phyloP scores from a whole-genome alignment of 1,140 invertebrate genomes.

The Microplitis demolitor region DNA sequence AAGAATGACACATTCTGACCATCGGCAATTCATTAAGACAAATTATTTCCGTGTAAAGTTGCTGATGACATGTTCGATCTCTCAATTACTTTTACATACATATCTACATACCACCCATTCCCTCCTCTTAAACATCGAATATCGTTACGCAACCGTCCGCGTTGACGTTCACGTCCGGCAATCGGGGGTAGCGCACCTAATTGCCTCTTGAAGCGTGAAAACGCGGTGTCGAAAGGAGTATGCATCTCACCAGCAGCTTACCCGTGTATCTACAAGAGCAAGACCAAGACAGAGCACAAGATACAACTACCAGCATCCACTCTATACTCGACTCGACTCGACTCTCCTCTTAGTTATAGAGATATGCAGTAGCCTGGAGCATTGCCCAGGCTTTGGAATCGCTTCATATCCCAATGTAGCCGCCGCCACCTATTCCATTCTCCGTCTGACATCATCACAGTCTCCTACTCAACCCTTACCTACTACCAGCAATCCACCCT shows the following conservation, averaged over 20 bases:
- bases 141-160: constrained; percentile 4
- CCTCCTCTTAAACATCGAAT: neutral
- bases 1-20: too few species aligned
- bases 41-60: constrained; percentile 10
- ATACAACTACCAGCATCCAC: too few species aligned
- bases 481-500: too few species aligned
- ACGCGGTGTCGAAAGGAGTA: constrained; percentile 6
- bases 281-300: neutral
- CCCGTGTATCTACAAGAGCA: neutral
- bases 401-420: neutral
- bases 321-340: neutral
- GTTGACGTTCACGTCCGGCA: neutral
- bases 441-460: neutral
- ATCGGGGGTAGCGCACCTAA: constrained; percentile 10
- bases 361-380: constrained; percentile 17
- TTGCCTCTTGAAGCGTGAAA: constrained; percentile 21
- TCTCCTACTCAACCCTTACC: neutral
- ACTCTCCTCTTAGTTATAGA: neutral
- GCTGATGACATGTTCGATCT: constrained; percentile 11
- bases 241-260: neutral
- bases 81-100: neutral
- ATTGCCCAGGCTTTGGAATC: constrained; percentile 1
- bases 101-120: too few species aligned
- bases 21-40: neutral
- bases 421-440: neutral